Evolutionary conservation across 2,113 vertebrate species (phyloP), one percentile per base, ranked within the genome.

Genomic region (Pungitius pungitius): DNA sequence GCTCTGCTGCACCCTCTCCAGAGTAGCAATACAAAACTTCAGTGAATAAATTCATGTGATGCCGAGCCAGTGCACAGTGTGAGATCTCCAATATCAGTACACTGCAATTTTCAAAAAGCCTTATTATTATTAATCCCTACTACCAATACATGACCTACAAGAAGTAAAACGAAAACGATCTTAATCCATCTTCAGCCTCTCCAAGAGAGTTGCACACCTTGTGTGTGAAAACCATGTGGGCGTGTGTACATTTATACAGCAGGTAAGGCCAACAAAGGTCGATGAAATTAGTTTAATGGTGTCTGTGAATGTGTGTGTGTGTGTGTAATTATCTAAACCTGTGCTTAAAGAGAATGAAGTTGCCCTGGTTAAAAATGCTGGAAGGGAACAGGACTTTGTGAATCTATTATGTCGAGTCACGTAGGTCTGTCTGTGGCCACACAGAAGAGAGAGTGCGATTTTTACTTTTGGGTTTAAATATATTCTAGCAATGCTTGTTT

Each of bases 141-240:
- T 26, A 75, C 51, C 43, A 80, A 59, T 64, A 24, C 51, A 79
- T 68, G 80, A 77, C 84, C 77, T 63, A 57, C n/a, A 40, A 62
- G 65, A 63, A 73, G 47, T 70, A 68, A 62, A 42, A 33, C 65
- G 47, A 60, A 73, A 67, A 56, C 56, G 24, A 52, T 71, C 74
- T 67, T 80, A 64, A 77, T 88, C 81, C 73, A 84, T 84, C 73
- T 78, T 82, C 58, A 69, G 40, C 13, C 69, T 69, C 66, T 78
- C 51, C 72, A 59, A 82, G 73, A 77, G 83, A 77, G 75, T 69
- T 72, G 52, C n/a, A 82, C 65, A 52, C 63, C 60, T 27, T 37
- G 18, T 69, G 58, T 6, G 51, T 8, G 14, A 81, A 75, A 54
- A 78, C 67, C 57, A 42, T 69, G 73, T 85, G 64, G 69, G 77